phyloP scores from a whole-genome alignment of 2,888 invertebrate species.

The Dasysyrphus tricinctus region DNA sequence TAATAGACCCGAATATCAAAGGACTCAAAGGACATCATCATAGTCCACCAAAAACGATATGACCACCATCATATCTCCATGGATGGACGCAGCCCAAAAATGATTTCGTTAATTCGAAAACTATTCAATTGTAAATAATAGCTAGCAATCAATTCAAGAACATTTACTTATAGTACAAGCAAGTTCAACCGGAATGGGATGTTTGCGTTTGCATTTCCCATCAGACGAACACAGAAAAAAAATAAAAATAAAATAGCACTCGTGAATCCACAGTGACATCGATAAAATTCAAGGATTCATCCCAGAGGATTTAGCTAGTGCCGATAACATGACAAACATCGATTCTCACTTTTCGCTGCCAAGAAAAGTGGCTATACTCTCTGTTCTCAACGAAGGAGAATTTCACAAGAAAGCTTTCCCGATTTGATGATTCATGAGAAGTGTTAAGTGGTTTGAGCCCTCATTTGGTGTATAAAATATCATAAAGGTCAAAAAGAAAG shows the following conservation, averaged over 20 bases:
- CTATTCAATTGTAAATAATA: slow-evolving; percentile 74
- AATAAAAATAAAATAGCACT: slow-evolving; percentile 3
- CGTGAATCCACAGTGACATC: slow-evolving; percentile 30
- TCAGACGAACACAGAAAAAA: slow-evolving; percentile 12
- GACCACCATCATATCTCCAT: slow-evolving; percentile 41
- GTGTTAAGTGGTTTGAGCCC: too few relatives aligned
- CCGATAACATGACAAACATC: slow-evolving; percentile 70
- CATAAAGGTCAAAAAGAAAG: too few relatives aligned
- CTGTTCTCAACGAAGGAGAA: not conserved
- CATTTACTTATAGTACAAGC: slow-evolving; percentile 46
- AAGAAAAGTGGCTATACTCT: slow-evolving; percentile 6
- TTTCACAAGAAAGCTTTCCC: not conserved
- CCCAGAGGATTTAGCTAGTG: slow-evolving; percentile 13
- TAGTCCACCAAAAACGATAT: slow-evolving; percentile 52
- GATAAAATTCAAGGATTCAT: slow-evolving; percentile 53
- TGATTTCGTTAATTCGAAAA: slow-evolving; percentile 63
- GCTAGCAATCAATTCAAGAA: slow-evolving; percentile 70
- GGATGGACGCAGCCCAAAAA: not conserved
- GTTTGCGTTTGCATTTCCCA: slow-evolving; percentile 74
- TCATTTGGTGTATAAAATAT: too few relatives aligned
- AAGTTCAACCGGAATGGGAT: slow-evolving; percentile 53
- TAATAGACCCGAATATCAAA: slow-evolving; percentile 25
- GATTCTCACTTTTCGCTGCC: slow-evolving; percentile 64
- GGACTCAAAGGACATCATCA: not conserved
- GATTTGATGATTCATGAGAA: too few relatives aligned